Evolutionary conservation across 2,113 vertebrate genomes (phyloP), one percentile per base, ranked within the genome.

Genomic region (Sigmodon hispidus): DNA sequence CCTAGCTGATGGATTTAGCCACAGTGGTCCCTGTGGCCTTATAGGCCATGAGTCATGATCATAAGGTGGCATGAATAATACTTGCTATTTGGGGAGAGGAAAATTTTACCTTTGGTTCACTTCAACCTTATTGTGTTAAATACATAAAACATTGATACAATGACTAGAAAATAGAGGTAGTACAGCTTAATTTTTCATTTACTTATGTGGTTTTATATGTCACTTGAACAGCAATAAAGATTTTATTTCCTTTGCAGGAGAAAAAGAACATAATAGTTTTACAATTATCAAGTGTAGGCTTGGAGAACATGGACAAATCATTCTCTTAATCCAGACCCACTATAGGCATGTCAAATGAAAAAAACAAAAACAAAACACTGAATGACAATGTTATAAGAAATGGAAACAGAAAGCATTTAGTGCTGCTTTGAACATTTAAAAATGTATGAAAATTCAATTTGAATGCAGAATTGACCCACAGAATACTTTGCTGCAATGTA

Each of bases 381-480:
- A 90, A 96, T 89, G 65, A 63, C 12, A 45, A 80, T 31, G 50
- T 7, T 86, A 93, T 77, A 73, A 91, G 63, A 98, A 96, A 97
- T 94, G 89, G 93, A 97, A 97, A 70, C 45, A 95, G 97, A 98
- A 97, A 96, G 86, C 96, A 97, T 61, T 65, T 73, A 92, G 95
- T 97, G 87, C 96, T 70, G 83, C 85, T 97, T 94, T 96, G 83
- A 90, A 97, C 93, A 92, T 76, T 91, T 81, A 43, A 70, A 92
- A 87, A 96, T 86, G 90, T 95, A 96, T 92, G 83, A 97, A 97
- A 97, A 98, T 75, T 36, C 50, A 97, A 88, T 96, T 65, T 96
- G 89, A 97, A 98, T 96, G 94, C 76, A 93, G 88, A 95, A 97
- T 75, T 97, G 95, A 98, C 89, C 92, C 92, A 89, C 22, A 87